These are phyloP conservation scores for Leptopilina drosophilae DNA, from an alignment of 2,888 invertebrate genomes.

Conservation along the genomic window DNA sequence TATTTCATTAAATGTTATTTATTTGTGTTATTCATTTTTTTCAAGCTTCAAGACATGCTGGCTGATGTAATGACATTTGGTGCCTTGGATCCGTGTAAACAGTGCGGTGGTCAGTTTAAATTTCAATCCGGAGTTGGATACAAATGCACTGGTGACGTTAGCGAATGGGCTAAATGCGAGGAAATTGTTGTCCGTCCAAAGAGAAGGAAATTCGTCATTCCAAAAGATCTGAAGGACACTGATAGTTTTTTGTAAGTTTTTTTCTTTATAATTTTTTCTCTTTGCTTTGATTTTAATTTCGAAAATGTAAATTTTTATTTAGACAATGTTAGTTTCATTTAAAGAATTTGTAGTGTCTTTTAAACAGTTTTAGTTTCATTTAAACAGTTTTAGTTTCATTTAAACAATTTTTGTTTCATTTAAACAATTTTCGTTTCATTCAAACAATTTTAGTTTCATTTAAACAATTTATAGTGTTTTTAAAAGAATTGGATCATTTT, in stretches of 20 bases:
- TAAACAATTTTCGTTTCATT: background rate
- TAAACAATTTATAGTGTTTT: no score
- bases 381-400: no score
- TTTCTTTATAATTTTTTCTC: background rate
- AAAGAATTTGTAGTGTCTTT: background rate
- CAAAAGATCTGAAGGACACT: slow-evolving; percentile 80
- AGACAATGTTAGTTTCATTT: no score
- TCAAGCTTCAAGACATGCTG: slow-evolving; percentile 85
- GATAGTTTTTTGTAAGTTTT: slow-evolving; percentile 73
- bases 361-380: no score
- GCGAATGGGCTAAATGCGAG: slow-evolving; percentile 94
- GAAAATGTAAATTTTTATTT: no score
- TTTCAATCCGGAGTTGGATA: slow-evolving; percentile 87
- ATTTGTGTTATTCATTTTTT: background rate
- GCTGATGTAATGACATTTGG: slow-evolving; percentile 95
- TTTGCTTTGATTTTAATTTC: slow-evolving; percentile 25
- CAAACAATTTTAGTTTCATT: no score
- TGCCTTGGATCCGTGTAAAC: slow-evolving; percentile 85
- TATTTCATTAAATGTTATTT: no score
- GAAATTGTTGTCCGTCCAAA: slow-evolving; percentile 85
- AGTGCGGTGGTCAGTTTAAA: slow-evolving; percentile 88
- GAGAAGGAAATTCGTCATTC: slow-evolving; percentile 84
- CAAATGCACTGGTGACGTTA: slow-evolving; percentile 88
- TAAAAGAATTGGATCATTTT: slow-evolving; percentile 11
- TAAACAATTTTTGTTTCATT: background rate